Evolutionary conservation across 2,113 vertebrate species (phyloP).

Genomic region (Mus pahari): DNA sequence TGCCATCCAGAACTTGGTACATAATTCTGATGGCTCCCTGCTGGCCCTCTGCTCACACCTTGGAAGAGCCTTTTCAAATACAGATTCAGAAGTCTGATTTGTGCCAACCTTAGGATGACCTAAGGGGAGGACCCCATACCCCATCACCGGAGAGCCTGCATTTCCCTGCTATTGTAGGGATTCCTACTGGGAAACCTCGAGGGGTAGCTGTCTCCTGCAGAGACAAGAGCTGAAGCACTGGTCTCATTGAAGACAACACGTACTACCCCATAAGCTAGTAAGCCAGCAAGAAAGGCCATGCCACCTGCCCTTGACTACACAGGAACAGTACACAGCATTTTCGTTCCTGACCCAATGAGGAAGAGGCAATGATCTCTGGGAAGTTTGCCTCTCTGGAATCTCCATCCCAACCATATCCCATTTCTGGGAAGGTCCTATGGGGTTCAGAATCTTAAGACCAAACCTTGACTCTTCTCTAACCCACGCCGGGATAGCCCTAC

Average conservation of each 20-base stretch:
- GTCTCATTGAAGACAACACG: constrained; percentile 19
- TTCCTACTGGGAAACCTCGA: constrained; percentile 23
- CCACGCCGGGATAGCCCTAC: constrained; percentile 29
- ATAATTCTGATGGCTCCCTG: constrained; percentile 53
- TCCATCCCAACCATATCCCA: constrained; percentile 47
- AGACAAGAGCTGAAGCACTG: constrained; percentile 14
- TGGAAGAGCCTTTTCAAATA: constrained; percentile 59
- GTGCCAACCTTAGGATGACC: constrained; percentile 74
- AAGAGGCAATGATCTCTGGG: constrained; percentile 52
- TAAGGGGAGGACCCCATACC: constrained; percentile 33
- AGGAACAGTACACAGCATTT: not conserved
- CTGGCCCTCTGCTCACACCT: constrained; percentile 52
- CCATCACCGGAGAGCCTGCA: constrained; percentile 68
- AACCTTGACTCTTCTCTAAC: constrained; percentile 34
- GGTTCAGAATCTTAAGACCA: constrained; percentile 75
- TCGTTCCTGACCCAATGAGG: constrained; percentile 24
- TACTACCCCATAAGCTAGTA: constrained; percentile 13
- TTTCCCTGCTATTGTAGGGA: constrained; percentile 57
- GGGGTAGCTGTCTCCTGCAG: not conserved
- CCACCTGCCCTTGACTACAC: constrained; percentile 20
- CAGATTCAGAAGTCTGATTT: constrained; percentile 68
- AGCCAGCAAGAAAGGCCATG: not conserved
- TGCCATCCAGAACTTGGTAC: constrained; percentile 46
- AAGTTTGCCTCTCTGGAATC: constrained; percentile 41
- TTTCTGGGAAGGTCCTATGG: constrained; percentile 52